A percentile compares a stretch with the other conserved stretches of the same genome.
phyloP scores from a whole-genome alignment of 2,888 invertebrate genomes.

The Odiellus spinosus region DNA sequence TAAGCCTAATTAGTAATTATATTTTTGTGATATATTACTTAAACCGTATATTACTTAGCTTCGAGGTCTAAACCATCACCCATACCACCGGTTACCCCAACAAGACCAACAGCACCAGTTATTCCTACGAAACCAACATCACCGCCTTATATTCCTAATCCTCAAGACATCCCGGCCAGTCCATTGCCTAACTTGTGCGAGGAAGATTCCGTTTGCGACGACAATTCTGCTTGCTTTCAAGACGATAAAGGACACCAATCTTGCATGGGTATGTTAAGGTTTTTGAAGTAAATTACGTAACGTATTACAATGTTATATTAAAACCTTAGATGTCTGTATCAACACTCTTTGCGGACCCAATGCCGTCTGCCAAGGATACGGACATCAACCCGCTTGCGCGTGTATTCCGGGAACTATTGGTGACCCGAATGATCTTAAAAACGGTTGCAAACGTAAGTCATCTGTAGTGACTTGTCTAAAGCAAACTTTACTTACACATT shows the following conservation, averaged over 20 bases:
- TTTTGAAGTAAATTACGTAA: too few relatives aligned
- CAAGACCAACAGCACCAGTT: too few relatives aligned
- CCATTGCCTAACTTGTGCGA: not conserved
- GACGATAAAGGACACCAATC: not conserved
- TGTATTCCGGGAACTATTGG: constrained; percentile 63
- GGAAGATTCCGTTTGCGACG: not conserved
- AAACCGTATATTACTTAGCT: too few relatives aligned
- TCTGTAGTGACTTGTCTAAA: not conserved
- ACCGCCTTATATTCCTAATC: too few relatives aligned
- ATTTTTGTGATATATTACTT: too few relatives aligned
- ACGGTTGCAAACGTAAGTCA: constrained; percentile 14
- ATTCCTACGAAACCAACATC: too few relatives aligned
- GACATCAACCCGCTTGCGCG: constrained; percentile 55
- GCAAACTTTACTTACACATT: too few relatives aligned
- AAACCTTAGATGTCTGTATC: constrained; percentile 6
- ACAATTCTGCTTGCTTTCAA: not conserved
- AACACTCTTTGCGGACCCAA: constrained; percentile 49
- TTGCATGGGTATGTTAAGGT: not conserved
- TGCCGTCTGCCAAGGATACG: constrained; percentile 58
- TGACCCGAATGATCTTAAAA: constrained; percentile 24
- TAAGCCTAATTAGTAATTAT: not conserved
- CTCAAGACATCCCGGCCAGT: too few relatives aligned
- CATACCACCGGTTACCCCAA: too few relatives aligned
- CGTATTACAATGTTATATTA: not conserved
- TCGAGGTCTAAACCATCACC: too few relatives aligned